Percentiles rank a stretch among this genome's conserved stretches.
Conservation (phyloP, 2,888 invertebrate species). For the Mystacides longicornis region DNA sequence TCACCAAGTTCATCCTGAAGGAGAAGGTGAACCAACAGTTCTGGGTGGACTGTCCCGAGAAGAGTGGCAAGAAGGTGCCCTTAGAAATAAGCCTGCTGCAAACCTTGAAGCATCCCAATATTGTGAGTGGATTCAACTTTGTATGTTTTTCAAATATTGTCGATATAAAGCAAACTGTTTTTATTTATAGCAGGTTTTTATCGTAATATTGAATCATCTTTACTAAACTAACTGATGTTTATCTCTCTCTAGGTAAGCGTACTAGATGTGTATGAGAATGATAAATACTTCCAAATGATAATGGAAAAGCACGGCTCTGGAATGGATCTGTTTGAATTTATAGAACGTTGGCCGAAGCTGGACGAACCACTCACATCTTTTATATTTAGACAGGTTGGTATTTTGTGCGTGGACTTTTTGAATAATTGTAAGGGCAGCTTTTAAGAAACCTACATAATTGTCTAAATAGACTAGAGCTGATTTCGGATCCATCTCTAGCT, state of each 20-base stretch:
- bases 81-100: slow-evolving; percentile 60
- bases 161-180: too few species aligned
- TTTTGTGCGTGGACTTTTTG: not conserved
- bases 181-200: too few species aligned
- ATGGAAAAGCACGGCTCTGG: slow-evolving; percentile 72
- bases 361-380: slow-evolving; percentile 62
- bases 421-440: not conserved
- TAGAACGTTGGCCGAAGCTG: slow-evolving; percentile 58
- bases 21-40: slow-evolving; percentile 59
- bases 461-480: not conserved
- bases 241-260: slow-evolving; percentile 47
- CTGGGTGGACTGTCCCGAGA: slow-evolving; percentile 51
- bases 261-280: slow-evolving; percentile 61
- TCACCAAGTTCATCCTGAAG: slow-evolving; percentile 65
- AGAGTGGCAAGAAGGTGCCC: slow-evolving; percentile 46
- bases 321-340: slow-evolving; percentile 73
- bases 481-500: too few species aligned
- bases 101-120: slow-evolving; percentile 59
- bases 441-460: not conserved
- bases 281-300: slow-evolving; percentile 63
- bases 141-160: not conserved
- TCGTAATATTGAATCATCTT: too few species aligned
- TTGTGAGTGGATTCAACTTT: slow-evolving; percentile 41
- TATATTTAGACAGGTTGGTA: slow-evolving; percentile 60
- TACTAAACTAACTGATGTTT: too few species aligned